phyloP scores from a whole-genome alignment of 1,140 invertebrate genomes.

The Trachymyrmex septentrionalis region DNA sequence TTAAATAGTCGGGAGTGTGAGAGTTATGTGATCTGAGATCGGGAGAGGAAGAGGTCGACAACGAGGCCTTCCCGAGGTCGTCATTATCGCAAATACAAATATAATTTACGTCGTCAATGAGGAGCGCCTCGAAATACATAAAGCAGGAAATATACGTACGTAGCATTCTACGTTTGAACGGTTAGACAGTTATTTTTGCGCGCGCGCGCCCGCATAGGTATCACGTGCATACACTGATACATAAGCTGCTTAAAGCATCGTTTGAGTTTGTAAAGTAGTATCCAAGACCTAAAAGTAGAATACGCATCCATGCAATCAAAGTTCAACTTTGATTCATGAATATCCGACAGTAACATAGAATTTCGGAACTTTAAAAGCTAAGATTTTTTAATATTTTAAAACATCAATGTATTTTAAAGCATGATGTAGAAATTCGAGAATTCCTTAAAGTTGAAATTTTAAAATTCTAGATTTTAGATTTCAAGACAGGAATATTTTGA shows the following conservation, averaged over 20 bases:
- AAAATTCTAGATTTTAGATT: no score
- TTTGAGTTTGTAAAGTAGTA: slow-evolving; percentile 7
- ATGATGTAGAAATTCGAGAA: background rate
- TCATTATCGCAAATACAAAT: slow-evolving; percentile 63
- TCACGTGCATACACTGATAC: slow-evolving; percentile 19
- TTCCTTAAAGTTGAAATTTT: background rate
- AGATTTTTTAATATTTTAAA: background rate
- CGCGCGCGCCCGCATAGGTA: background rate
- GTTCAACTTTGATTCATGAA: background rate
- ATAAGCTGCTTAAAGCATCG: slow-evolving; percentile 35
- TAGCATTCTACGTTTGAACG: slow-evolving; percentile 26
- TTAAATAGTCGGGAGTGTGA: background rate
- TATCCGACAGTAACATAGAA: background rate
- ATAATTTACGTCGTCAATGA: slow-evolving; percentile 51
- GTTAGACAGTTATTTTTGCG: slow-evolving; percentile 21
- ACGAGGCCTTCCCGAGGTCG: slow-evolving; percentile 55
- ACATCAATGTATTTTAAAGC: background rate
- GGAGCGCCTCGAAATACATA: slow-evolving; percentile 36
- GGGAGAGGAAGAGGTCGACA: slow-evolving; percentile 32
- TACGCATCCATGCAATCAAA: no score
- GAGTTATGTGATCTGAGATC: slow-evolving; percentile 5
- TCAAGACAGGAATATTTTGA: background rate
- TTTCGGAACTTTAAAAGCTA: background rate
- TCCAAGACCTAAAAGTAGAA: slow-evolving; percentile 6
- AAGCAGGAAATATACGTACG: slow-evolving; percentile 8